A percentile compares a stretch with the other conserved stretches of the same genome.
phyloP scores from a whole-genome alignment of 2,888 invertebrate genomes.

The Agrypnus murinus region DNA sequence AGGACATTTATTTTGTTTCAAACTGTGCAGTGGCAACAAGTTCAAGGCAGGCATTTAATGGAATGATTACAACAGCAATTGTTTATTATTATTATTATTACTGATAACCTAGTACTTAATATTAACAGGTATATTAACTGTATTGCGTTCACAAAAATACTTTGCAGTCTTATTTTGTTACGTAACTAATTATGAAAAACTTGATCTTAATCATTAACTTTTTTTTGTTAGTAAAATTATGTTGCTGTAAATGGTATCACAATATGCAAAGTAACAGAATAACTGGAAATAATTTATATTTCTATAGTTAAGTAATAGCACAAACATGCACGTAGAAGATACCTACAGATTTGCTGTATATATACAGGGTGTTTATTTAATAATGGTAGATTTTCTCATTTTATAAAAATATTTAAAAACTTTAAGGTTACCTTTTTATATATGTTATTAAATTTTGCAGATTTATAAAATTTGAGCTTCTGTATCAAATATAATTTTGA shows the following conservation, averaged over 20 bases:
- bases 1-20: constrained; percentile 46
- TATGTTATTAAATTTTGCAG: too few species aligned
- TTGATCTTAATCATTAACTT: constrained; percentile 38
- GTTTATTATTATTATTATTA: constrained; percentile 34
- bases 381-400: too few species aligned
- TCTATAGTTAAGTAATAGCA: background rate
- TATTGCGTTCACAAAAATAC: constrained; percentile 56
- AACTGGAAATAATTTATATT: background rate
- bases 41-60: constrained; percentile 49
- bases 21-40: constrained; percentile 51
- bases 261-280: background rate
- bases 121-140: constrained; percentile 48
- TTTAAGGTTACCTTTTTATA: too few species aligned
- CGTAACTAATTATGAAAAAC: constrained; percentile 50
- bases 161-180: constrained; percentile 56
- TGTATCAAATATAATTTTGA: background rate
- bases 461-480: too few species aligned
- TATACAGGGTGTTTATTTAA: constrained; percentile 21
- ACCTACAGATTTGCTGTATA: constrained; percentile 3
- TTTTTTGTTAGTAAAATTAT: background rate
- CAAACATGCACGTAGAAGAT: too few species aligned
- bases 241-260: constrained; percentile 25
- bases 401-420: too few species aligned
- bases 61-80: constrained; percentile 49
- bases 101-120: constrained; percentile 45